These are phyloP conservation scores for Sminthurides aquaticus DNA, from an alignment of 2,888 invertebrate genomes.

Conservation along the genomic window DNA sequence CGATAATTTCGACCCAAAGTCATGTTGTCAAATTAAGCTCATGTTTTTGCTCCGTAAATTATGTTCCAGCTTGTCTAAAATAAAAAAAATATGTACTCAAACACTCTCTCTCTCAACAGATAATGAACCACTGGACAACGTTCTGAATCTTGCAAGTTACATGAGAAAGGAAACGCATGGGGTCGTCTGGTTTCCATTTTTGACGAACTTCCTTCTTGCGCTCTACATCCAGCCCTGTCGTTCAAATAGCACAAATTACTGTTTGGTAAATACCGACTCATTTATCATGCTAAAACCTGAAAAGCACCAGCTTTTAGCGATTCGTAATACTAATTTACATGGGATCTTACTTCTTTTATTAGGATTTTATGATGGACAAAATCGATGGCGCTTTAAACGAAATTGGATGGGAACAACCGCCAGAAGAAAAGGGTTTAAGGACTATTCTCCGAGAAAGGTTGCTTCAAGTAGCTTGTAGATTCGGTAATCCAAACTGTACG, in stretches of 20 bases:
- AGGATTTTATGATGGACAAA: neutral
- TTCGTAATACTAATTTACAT: no score
- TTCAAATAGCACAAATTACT: neutral
- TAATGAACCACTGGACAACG: neutral
- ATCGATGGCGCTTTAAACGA: neutral
- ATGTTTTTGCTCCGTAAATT: no score
- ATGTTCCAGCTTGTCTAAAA: no score
- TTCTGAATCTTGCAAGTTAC: conserved; percentile 10
- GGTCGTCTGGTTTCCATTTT: conserved; percentile 13
- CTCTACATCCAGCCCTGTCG: neutral
- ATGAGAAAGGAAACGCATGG: conserved; percentile 14
- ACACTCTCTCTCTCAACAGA: neutral
- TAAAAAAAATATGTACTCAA: neutral
- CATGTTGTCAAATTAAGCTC: no score
- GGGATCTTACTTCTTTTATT: no score
- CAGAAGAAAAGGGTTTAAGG: neutral
- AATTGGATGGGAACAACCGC: conserved; percentile 1
- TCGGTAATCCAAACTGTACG: neutral
- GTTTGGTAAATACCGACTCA: no score
- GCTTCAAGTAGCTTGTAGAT: conserved; percentile 8
- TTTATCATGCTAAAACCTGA: no score
- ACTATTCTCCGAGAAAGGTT: conserved; percentile 8
- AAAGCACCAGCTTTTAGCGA: no score
- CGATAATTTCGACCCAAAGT: no score
- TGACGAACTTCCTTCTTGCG: neutral